phyloP scores from a whole-genome alignment of 2,888 invertebrate species.

The Zygogramma bicolorata region DNA sequence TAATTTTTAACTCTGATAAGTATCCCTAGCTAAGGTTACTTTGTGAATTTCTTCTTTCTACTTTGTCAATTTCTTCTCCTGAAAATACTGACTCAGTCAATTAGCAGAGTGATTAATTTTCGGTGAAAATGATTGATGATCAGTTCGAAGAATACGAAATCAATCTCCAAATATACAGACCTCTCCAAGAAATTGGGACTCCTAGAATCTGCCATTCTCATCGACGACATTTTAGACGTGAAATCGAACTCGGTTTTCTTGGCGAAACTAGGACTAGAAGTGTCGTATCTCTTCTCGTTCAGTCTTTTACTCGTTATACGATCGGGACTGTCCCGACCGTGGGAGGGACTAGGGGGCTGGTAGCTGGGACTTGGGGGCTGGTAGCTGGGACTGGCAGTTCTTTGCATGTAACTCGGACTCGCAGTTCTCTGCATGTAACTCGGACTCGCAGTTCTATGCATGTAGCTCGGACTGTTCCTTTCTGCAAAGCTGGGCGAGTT shows the following conservation, averaged over 20 bases:
- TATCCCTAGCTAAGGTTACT: too few species aligned
- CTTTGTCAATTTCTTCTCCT: too few species aligned
- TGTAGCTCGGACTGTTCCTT: conserved; percentile 58
- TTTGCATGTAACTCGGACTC: conserved; percentile 58
- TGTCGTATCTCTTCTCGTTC: conserved; percentile 60
- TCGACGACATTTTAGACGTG: conserved; percentile 60
- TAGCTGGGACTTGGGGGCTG: conserved; percentile 58
- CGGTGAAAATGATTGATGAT: too few species aligned
- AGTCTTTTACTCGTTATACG: conserved; percentile 61
- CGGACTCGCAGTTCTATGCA: conserved; percentile 60
- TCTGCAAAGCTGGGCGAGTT: conserved; percentile 60
- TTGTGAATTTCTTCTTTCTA: too few species aligned
- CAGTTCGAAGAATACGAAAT: too few species aligned
- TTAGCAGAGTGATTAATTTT: too few species aligned
- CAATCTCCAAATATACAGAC: too few species aligned
- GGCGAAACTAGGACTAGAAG: conserved; percentile 59
- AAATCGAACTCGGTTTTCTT: conserved; percentile 57
- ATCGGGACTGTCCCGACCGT: conserved; percentile 63
- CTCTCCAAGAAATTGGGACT: conserved; percentile 61
- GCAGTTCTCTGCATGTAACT: conserved; percentile 60
- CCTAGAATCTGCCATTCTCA: conserved; percentile 59
- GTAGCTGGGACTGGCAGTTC: conserved; percentile 59
- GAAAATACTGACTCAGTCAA: too few species aligned
- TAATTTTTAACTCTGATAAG: too few species aligned
- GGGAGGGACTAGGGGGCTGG: conserved; percentile 28